Conservation (phyloP, 2,113 vertebrate genomes). For the Neogale vison region DNA sequence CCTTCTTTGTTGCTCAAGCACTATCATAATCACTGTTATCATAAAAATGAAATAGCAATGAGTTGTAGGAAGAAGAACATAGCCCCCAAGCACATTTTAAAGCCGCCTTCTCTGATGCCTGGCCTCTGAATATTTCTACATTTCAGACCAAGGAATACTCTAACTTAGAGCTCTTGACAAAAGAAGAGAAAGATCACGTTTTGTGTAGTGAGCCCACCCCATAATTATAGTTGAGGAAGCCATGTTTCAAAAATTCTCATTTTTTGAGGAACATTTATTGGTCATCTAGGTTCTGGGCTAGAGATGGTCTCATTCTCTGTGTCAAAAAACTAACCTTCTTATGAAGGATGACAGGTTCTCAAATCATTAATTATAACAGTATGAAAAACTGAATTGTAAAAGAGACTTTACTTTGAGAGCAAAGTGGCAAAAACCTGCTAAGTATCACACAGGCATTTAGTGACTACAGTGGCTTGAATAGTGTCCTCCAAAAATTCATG, state of each 20-base stretch:
- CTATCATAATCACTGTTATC: not conserved
- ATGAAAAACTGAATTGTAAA: not conserved
- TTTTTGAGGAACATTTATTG: not conserved
- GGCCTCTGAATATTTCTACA: not conserved
- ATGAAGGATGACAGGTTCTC: not conserved
- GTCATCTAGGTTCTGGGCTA: not conserved
- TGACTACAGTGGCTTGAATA: not conserved
- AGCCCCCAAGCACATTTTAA: not conserved
- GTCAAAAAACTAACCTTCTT: not conserved
- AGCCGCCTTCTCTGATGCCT: not conserved
- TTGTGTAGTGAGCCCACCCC: not conserved
- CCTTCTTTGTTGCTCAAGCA: not conserved
- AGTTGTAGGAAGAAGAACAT: not conserved
- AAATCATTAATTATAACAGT: not conserved
- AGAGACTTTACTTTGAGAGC: not conserved
- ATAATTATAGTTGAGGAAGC: not conserved
- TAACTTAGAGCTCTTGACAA: not conserved
- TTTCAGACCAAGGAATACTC: not conserved
- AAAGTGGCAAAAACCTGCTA: not conserved
- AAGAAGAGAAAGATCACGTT: not conserved
- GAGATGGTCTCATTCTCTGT: not conserved
- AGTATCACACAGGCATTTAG: not conserved
- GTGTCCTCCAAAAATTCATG: not conserved
- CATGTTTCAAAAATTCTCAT: not conserved
- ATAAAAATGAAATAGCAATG: not conserved